Evolutionary conservation across 1,140 invertebrate species (phyloP).

Genomic region (Drosophila littoralis): DNA sequence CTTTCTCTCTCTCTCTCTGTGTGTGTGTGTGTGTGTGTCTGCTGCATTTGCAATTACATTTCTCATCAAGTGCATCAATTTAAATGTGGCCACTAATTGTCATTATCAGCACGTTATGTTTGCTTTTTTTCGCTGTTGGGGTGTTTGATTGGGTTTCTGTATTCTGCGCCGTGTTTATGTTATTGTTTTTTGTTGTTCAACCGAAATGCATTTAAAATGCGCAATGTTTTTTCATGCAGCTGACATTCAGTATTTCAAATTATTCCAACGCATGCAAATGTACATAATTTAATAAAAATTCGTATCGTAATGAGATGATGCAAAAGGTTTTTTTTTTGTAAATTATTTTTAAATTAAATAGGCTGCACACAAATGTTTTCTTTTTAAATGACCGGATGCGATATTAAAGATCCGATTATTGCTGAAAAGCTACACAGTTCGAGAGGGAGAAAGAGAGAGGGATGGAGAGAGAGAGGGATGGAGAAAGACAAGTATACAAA

Average conservation of each 20-base stretch:
- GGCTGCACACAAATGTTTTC: too few relatives aligned
- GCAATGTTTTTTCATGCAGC: conserved; percentile 13
- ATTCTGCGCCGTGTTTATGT: conserved; percentile 19
- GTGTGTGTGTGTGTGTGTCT: conserved; percentile 34
- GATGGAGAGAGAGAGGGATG: too few relatives aligned
- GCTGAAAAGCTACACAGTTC: too few relatives aligned
- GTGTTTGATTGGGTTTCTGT: not conserved
- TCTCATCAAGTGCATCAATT: conserved; percentile 82
- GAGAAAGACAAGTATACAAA: too few relatives aligned
- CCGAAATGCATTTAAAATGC: conserved; percentile 11
- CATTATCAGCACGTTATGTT: conserved; percentile 75
- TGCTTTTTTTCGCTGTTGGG: conserved; percentile 19
- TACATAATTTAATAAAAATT: conserved; percentile 33
- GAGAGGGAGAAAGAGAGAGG: too few relatives aligned
- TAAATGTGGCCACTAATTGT: conserved; percentile 83
- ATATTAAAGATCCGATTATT: too few relatives aligned
- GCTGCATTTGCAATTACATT: conserved; percentile 75
- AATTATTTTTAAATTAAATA: too few relatives aligned
- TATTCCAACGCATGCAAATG: not conserved
- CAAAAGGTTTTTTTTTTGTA: conserved; percentile 13
- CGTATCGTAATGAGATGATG: not conserved
- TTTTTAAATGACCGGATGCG: too few relatives aligned
- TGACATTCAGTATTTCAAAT: conserved; percentile 12
- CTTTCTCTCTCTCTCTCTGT: not conserved
- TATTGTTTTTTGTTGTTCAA: not conserved